These are phyloP conservation scores for Danio albolineatus DNA, from an alignment of 2,797 vertebrate species.

Conservation along the genomic window DNA sequence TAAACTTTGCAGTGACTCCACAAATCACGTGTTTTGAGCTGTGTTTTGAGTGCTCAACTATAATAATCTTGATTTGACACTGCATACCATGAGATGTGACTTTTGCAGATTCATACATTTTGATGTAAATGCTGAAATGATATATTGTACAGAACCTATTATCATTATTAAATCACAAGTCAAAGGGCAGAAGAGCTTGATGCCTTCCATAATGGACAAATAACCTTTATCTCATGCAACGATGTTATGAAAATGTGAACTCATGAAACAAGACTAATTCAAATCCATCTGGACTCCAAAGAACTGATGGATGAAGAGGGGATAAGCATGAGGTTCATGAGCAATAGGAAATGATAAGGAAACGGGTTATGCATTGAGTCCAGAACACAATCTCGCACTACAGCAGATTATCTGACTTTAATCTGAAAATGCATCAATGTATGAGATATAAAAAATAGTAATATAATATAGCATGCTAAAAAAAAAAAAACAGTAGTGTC, in stretches of 20 bases:
- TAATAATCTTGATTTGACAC: too few species aligned
- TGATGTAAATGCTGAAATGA: too few species aligned
- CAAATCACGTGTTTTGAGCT: too few species aligned
- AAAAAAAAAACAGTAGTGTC: background rate
- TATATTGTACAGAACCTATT: too few species aligned
- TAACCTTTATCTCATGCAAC: background rate
- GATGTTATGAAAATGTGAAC: constrained; percentile 1
- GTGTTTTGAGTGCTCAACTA: too few species aligned
- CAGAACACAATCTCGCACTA: constrained; percentile 70
- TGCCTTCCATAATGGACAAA: background rate
- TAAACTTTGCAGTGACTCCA: too few species aligned
- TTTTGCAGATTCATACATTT: too few species aligned
- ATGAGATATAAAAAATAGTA: background rate
- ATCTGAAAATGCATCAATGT: constrained; percentile 63
- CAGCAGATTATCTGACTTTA: constrained; percentile 72
- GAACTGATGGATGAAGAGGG: constrained; percentile 71
- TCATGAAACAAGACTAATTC: background rate
- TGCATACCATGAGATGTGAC: too few species aligned
- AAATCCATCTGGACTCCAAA: constrained; percentile 57
- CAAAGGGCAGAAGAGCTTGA: background rate
- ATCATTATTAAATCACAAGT: background rate
- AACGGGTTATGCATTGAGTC: constrained; percentile 67
- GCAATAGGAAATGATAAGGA: constrained; percentile 69
- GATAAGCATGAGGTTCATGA: constrained; percentile 73
- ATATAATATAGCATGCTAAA: background rate